Evolutionary conservation across 1,140 invertebrate genomes (phyloP).

Genomic region (Brachionus calyciflorus): DNA sequence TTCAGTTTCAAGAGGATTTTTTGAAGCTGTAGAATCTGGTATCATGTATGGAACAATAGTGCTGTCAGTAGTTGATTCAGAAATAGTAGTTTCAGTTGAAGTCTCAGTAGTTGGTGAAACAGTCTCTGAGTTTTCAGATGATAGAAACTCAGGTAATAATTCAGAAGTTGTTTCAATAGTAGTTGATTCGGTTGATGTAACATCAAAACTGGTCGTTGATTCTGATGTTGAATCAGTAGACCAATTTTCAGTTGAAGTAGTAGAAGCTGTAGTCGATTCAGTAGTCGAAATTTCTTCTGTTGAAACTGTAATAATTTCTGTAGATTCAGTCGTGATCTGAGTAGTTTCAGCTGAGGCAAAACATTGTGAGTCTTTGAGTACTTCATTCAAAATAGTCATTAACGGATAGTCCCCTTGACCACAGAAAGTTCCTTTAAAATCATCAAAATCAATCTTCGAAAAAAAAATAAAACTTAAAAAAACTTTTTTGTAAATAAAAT

Average conservation of each 20-base stretch:
- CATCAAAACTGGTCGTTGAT: too few species aligned
- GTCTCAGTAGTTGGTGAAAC: too few species aligned
- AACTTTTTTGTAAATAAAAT: not conserved
- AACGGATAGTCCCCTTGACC: slow-evolving; percentile 78
- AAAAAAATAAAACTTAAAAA: not conserved
- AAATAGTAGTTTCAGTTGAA: too few species aligned
- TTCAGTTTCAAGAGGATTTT: too few species aligned
- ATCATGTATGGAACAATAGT: too few species aligned
- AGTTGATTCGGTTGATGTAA: not conserved
- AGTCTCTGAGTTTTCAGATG: too few species aligned
- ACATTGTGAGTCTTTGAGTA: slow-evolving; percentile 18
- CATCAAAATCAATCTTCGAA: slow-evolving; percentile 50
- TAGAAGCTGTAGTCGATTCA: not conserved
- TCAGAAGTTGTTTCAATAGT: not conserved
- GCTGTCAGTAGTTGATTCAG: too few species aligned
- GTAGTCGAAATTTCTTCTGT: not conserved
- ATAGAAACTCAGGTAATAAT: too few species aligned
- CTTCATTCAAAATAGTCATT: slow-evolving; percentile 76
- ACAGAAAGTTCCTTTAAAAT: slow-evolving; percentile 65
- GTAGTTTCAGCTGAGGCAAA: not conserved
- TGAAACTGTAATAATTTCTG: not conserved
- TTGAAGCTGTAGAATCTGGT: too few species aligned
- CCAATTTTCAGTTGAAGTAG: too few species aligned
- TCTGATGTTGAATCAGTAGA: not conserved
- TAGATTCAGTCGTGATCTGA: too few species aligned